These are phyloP conservation scores for Dreissena rostriformis DNA, from an alignment of 1,140 invertebrate species.

Conservation along the genomic window DNA sequence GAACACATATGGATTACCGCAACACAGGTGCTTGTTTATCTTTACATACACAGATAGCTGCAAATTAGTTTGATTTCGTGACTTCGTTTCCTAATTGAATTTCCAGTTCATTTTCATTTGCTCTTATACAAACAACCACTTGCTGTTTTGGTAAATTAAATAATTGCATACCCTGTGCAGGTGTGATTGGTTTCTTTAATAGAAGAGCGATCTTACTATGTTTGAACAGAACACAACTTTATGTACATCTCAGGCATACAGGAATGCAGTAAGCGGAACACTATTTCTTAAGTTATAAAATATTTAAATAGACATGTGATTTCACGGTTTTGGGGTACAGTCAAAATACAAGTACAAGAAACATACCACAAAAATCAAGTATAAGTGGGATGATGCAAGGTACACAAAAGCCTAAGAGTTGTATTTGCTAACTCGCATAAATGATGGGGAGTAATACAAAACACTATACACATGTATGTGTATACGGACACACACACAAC, in stretches of 20 bases:
- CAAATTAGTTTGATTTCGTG: slow-evolving; percentile 17
- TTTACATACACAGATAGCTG: not conserved
- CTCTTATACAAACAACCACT: not conserved
- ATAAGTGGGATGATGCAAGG: too few relatives aligned
- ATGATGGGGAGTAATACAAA: too few relatives aligned
- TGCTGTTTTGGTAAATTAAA: not conserved
- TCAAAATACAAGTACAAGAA: too few relatives aligned
- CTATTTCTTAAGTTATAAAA: too few relatives aligned
- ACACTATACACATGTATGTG: too few relatives aligned
- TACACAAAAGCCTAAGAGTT: too few relatives aligned
- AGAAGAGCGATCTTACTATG: not conserved
- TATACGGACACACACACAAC: too few relatives aligned
- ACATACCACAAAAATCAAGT: too few relatives aligned
- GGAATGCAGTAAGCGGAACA: too few relatives aligned
- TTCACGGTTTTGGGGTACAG: too few relatives aligned
- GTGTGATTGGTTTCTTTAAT: not conserved
- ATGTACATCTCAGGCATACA: not conserved
- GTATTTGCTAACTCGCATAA: too few relatives aligned
- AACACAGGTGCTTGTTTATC: not conserved
- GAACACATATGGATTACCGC: not conserved
- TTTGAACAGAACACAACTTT: not conserved
- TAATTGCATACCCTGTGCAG: not conserved
- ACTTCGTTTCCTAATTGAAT: not conserved
- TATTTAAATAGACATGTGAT: too few relatives aligned
- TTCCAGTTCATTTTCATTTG: not conserved